Base-by-base conservation (phyloP, 1,140 invertebrate species). In the Anthonomus grandis region DNA sequence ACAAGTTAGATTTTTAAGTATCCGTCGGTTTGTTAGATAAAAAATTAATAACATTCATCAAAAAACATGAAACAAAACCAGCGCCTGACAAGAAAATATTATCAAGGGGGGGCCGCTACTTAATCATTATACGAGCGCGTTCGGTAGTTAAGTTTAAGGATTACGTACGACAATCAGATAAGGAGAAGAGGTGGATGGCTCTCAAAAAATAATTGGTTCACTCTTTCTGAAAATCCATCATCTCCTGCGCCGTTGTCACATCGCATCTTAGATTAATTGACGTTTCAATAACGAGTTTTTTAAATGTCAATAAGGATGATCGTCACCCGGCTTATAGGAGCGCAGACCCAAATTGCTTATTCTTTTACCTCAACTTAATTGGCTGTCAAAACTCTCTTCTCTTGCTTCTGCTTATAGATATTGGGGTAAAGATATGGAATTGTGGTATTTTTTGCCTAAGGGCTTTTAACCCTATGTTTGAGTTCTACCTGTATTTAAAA, bases 201-300 rank as follows among this genome's bases (percentile, higher is more conserved):
- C 46, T 42, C 49, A 48, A 57, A 57, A 57, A 57, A 48, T 57
- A 57, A 57, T 49, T 57, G 54, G 45, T 57, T 48, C 54, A 57
- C 45, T 41, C 45, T 57, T 50, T 58, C 49, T 42, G 49, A 59
- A 60, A 60, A 61, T 61, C 59, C 59, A 61, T 61, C 59, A 61
- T 47, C 46, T n/a, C n/a, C 53, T 25, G 54, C 36, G 41, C 51
- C 51, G 57, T 61, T 61, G 59, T 61, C 59, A 61, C 59, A 61
- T 61, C 49, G 54, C 34, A 57, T 58, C 60, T 62, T 58, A 62
- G 55, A 57, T 62, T 55, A 57, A 62, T 62, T 62, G 60, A 62
- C 60, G 56, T 62, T 57, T 62, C 56, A 62, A 62, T 58, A 62
- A 62, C 60, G 55, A 57, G 55, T 62, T 62, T 58, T 62, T 62